Conservation (phyloP, 2,113 vertebrate species). For the Menura novaehollandiae region DNA sequence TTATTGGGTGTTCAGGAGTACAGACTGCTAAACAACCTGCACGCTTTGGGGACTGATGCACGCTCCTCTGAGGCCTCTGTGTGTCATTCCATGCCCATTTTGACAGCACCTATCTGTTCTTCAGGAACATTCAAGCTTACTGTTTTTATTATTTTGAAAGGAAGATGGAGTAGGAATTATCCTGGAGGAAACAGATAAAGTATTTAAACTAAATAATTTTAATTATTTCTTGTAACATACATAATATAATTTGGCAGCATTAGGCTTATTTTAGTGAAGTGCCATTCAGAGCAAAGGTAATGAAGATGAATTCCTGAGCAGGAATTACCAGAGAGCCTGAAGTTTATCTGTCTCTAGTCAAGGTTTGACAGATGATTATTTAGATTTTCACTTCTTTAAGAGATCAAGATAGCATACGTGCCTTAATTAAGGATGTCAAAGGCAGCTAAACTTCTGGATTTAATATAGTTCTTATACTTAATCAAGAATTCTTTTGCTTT, state of each 20-base stretch:
- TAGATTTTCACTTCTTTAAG: background rate
- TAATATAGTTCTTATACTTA: background rate
- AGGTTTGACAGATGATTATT: background rate
- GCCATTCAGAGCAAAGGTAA: background rate
- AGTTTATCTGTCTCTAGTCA: background rate
- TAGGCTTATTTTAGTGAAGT: background rate
- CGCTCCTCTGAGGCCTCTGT: background rate
- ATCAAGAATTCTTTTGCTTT: background rate
- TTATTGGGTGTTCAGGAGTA: background rate
- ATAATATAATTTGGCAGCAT: background rate
- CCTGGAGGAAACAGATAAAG: background rate
- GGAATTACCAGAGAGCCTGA: background rate
- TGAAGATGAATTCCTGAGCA: background rate
- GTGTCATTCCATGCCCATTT: background rate
- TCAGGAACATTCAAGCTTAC: background rate
- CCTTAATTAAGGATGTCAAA: background rate
- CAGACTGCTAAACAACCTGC: background rate
- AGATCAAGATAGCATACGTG: background rate
- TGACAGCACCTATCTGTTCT: background rate
- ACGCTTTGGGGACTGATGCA: rapidly evolving
- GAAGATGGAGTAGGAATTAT: background rate
- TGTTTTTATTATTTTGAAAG: background rate
- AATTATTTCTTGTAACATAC: background rate
- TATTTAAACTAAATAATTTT: background rate
- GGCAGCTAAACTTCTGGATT: background rate